These are phyloP conservation scores for Drosophila conformis DNA, from an alignment of 2,888 invertebrate species.

Conservation along the genomic window DNA sequence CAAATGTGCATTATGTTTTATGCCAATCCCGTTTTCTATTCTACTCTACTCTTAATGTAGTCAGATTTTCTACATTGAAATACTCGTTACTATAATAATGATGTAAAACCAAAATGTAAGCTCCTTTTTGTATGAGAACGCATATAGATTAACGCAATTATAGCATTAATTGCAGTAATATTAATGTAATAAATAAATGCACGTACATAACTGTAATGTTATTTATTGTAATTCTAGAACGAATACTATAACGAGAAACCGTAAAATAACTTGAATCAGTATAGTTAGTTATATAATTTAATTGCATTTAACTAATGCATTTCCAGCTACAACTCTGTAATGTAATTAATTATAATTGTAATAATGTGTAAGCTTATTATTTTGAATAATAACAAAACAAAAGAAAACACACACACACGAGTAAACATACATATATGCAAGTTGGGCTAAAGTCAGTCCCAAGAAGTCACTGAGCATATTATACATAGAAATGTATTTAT, in stretches of 20 bases:
- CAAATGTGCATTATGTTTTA: slow-evolving; percentile 55
- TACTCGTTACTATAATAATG: slow-evolving; percentile 41
- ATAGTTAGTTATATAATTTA: slow-evolving; percentile 68
- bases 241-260: slow-evolving; percentile 41
- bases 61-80: slow-evolving; percentile 57
- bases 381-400: slow-evolving; percentile 30
- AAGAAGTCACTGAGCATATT: slow-evolving; percentile 21
- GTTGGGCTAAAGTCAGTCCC: slow-evolving; percentile 27
- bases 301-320: slow-evolving; percentile 75
- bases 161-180: slow-evolving; percentile 39
- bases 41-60: slow-evolving; percentile 38
- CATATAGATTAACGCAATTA: slow-evolving; percentile 38
- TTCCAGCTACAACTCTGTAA: slow-evolving; percentile 68
- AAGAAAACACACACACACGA: not conserved
- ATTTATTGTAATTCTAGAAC: slow-evolving; percentile 69
- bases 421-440: slow-evolving; percentile 2
- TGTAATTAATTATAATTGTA: slow-evolving; percentile 75
- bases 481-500: slow-evolving; percentile 11
- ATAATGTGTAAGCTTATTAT: slow-evolving; percentile 51
- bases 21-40: slow-evolving; percentile 51
- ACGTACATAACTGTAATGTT: slow-evolving; percentile 51
- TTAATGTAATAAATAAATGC: slow-evolving; percentile 26
- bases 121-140: slow-evolving; percentile 42
- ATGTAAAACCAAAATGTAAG: slow-evolving; percentile 2
- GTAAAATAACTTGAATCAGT: slow-evolving; percentile 43